Conservation (phyloP, 2,888 invertebrate species). For the Heteropelma amictum region DNA sequence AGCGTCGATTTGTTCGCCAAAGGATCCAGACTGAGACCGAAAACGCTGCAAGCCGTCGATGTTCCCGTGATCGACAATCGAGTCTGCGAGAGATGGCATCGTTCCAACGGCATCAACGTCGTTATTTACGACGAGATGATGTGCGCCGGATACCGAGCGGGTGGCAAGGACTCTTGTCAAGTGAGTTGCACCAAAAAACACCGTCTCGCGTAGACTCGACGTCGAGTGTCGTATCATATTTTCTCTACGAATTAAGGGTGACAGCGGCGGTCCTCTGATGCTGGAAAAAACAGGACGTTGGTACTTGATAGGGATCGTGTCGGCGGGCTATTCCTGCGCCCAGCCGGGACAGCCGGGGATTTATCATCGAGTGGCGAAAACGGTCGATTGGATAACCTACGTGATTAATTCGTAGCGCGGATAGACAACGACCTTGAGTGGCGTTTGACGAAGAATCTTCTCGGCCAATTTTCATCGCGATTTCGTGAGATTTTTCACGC, state of each 20-base stretch:
- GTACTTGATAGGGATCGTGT: conserved; percentile 94
- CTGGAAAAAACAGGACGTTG: conserved; percentile 91
- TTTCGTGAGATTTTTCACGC: neutral
- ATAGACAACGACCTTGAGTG: neutral
- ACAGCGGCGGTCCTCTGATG: conserved; percentile 94
- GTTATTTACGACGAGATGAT: conserved; percentile 97
- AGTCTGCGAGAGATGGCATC: conserved; percentile 85
- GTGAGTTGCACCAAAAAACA: conserved; percentile 71
- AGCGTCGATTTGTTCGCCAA: neutral
- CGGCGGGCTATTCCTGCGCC: conserved; percentile 96
- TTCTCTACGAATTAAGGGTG: too few relatives aligned
- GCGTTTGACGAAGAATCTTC: neutral
- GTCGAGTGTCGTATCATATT: too few relatives aligned
- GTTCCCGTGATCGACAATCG: conserved; percentile 96
- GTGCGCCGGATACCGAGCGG: conserved; percentile 94
- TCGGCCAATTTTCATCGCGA: neutral
- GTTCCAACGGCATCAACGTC: conserved; percentile 89
- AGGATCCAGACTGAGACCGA: conserved; percentile 91
- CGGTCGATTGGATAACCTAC: conserved; percentile 94
- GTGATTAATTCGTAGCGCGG: conserved; percentile 79
- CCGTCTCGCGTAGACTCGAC: too few relatives aligned
- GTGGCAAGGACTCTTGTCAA: conserved; percentile 89
- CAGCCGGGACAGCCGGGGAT: conserved; percentile 96
- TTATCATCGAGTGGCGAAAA: conserved; percentile 94
- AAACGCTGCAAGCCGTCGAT: conserved; percentile 93